Base-by-base conservation (phyloP, 2,113 vertebrate species). In the Alaudala cheleensis region DNA sequence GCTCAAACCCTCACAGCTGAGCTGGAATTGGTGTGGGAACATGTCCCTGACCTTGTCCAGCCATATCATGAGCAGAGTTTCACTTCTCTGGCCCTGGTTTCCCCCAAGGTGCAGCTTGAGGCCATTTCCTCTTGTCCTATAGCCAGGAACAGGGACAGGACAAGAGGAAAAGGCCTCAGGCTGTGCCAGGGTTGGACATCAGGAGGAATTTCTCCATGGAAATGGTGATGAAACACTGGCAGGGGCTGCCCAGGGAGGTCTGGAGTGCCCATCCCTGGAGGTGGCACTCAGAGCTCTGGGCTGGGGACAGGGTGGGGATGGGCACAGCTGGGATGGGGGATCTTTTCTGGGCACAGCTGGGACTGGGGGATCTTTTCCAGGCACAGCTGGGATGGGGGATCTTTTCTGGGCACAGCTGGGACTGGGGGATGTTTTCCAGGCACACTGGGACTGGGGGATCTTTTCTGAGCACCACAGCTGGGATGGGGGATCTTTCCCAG, bases 371-470 rank as follows among this genome's bases (percentile, higher is more conserved):
- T 37, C 8, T 37, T 37, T 37, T 37, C 37, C 37, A 37, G 37
- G 37, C 37, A 37, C 37, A 37, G 37, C 37, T 37, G 37, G 37
- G 37, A 37, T 10, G 8, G 37, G 37, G 37, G 2, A 18, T 12
- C 0, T 37, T 37, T 37, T 37, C 37, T 10, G 10, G 69, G 39
- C 28, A 53, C 14, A 23, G n/a, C 9, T 31, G 58, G 7, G 0
- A 50, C 26, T 3, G 5, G 51, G 6, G 61, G 2, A 18, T 12
- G 0, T 37, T 37, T 37, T 37, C 37, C 37, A 37, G 69, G 39
- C 28, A 53, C 14, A 23, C 9, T 31, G 58, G 7, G 0, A 50
- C 26, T 3, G 5, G 51, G 14, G 51, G 37, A 10, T 6, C 37
- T 51, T 44, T 44, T 44, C 37, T 10, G 0, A 60, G 39, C 28